Conservation (phyloP, 2,113 vertebrate species). For the Brachyistius frenatus region DNA sequence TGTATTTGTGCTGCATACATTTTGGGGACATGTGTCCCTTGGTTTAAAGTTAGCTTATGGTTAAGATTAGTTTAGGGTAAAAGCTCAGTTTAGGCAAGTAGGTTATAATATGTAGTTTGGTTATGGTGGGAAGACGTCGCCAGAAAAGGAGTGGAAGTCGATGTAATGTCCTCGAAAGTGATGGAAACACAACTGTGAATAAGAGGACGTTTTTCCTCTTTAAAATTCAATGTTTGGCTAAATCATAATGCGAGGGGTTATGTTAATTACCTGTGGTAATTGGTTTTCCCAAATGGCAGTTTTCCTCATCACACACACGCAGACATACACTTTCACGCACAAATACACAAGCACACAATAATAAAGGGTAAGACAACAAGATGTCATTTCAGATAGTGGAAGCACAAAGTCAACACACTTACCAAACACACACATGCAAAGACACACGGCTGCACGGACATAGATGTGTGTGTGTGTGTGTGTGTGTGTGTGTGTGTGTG, state of each 20-base stretch:
- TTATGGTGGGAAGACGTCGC: too few species aligned
- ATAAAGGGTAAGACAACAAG: slow-evolving; percentile 44
- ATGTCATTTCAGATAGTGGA: slow-evolving; percentile 62
- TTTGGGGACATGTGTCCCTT: too few species aligned
- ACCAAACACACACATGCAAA: slow-evolving; percentile 4
- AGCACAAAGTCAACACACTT: slow-evolving; percentile 28
- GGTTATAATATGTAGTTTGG: too few species aligned
- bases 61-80: too few species aligned
- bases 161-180: not conserved
- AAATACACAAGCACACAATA: slow-evolving; percentile 13
- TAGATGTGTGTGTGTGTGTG: not conserved
- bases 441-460: slow-evolving; percentile 1
- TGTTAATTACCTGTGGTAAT: slow-evolving; percentile 75
- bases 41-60: too few species aligned
- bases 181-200: not conserved
- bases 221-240: slow-evolving; percentile 50
- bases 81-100: too few species aligned
- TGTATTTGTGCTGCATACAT: too few species aligned
- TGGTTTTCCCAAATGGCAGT: slow-evolving; percentile 71
- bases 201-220: slow-evolving; percentile 1
- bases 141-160: not conserved
- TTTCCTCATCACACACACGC: slow-evolving; percentile 40
- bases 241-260: slow-evolving; percentile 50
- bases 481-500: slow-evolving; percentile 20
- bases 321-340: slow-evolving; percentile 8